phyloP scores from a whole-genome alignment of 2,888 invertebrate species.

The Drosophila borealis region DNA sequence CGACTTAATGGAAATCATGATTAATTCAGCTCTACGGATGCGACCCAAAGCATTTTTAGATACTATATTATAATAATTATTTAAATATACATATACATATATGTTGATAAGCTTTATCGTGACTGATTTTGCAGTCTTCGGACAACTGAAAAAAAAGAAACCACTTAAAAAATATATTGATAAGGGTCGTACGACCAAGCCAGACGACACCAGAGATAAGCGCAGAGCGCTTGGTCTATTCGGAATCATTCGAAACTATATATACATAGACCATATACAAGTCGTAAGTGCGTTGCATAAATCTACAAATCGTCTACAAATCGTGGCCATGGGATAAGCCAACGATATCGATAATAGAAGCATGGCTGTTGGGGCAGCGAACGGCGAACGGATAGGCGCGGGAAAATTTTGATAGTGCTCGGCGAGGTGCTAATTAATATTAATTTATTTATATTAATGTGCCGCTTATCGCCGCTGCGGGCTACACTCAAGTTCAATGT shows the following conservation, averaged over 20 bases:
- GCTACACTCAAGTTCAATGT: constrained; percentile 47
- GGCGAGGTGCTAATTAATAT: constrained; percentile 49
- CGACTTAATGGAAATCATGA: constrained; percentile 13
- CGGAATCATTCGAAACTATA: neutral
- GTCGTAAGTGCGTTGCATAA: constrained; percentile 28
- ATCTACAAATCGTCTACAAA: constrained; percentile 2
- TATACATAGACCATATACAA: neutral
- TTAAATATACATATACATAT: neutral
- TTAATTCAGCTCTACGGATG: neutral
- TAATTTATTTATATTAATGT: constrained; percentile 32
- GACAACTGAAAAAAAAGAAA: constrained; percentile 4
- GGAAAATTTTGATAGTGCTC: constrained; percentile 24
- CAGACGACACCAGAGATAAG: constrained; percentile 25
- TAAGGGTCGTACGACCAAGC: constrained; percentile 13
- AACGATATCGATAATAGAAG: constrained; percentile 2
- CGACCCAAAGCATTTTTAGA: neutral
- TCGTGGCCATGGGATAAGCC: constrained; percentile 10
- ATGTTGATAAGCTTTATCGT: constrained; percentile 19
- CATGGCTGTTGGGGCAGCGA: constrained; percentile 9
- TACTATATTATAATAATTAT: neutral
- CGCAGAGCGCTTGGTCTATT: constrained; percentile 9
- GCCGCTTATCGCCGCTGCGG: constrained; percentile 31
- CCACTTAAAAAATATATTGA: neutral
- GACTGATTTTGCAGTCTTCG: neutral
- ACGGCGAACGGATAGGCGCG: constrained; percentile 7